Conservation (phyloP, 1,140 invertebrate species). For the Drosophila pectinifera region DNA sequence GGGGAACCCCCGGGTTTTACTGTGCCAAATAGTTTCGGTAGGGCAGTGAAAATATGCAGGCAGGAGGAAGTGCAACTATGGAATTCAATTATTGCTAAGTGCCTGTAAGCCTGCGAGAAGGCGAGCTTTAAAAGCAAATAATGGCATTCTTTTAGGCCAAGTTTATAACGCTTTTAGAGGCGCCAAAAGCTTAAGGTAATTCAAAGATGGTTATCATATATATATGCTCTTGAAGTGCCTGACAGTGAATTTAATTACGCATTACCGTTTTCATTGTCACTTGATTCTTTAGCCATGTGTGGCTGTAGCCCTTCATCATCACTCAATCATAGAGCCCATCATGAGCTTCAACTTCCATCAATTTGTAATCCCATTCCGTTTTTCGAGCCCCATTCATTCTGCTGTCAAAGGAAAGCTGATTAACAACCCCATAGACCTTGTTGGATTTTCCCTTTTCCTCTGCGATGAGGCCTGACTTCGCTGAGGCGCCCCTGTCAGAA, state of each 20-base stretch:
- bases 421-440: constrained; percentile 55
- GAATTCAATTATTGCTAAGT: constrained; percentile 70
- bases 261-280: constrained; percentile 18
- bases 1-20: constrained; percentile 7
- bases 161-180: constrained; percentile 21
- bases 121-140: constrained; percentile 37
- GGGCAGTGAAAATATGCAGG: constrained; percentile 36
- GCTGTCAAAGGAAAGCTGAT: constrained; percentile 63
- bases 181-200: constrained; percentile 8
- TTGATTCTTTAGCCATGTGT: constrained; percentile 14
- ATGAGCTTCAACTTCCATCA: constrained; percentile 19
- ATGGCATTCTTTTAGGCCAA: constrained; percentile 14
- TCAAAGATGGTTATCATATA: constrained; percentile 3
- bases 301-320: constrained; percentile 12
- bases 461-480: constrained; percentile 19
- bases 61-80: constrained; percentile 44
- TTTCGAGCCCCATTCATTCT: constrained; percentile 36
- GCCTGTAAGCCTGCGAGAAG: constrained; percentile 39
- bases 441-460: neutral
- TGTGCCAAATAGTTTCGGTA: constrained; percentile 55
- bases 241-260: constrained; percentile 13
- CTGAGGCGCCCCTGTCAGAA: no score
- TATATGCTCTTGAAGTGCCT: constrained; percentile 8
- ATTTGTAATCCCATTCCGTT: constrained; percentile 59
- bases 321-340: constrained; percentile 17